phyloP scores from a whole-genome alignment of 2,113 vertebrate genomes.

The Leptobrachium leishanense region DNA sequence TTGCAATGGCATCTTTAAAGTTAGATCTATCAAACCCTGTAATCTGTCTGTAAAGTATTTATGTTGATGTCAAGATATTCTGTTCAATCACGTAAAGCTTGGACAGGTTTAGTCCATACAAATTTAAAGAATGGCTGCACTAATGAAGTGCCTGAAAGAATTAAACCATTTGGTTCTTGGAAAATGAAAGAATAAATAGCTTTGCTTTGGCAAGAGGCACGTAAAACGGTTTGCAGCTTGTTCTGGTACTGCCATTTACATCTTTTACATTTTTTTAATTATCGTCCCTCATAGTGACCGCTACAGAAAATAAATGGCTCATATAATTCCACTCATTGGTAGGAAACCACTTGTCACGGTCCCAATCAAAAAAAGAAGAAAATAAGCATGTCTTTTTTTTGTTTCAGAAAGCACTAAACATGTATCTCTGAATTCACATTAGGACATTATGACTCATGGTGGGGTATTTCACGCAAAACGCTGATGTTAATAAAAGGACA shows the following conservation, averaged over 20 bases:
- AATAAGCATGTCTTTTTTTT: neutral
- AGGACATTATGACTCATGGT: too few relatives aligned
- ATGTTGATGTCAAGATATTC: neutral
- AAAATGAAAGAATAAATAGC: conserved; percentile 54
- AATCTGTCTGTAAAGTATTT: conserved; percentile 1
- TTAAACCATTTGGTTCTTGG: conserved; percentile 63
- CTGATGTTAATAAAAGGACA: too few relatives aligned
- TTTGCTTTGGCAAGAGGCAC: conserved; percentile 58
- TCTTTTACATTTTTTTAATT: conserved; percentile 4
- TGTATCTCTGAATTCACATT: too few relatives aligned
- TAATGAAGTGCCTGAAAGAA: conserved; percentile 56
- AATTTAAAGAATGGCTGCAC: conserved; percentile 9
- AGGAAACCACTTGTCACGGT: conserved; percentile 26
- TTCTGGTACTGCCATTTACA: conserved; percentile 49
- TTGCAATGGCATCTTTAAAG: conserved; percentile 15
- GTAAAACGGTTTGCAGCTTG: conserved; percentile 56
- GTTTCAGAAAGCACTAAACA: too few relatives aligned
- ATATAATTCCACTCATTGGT: neutral
- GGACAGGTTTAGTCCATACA: conserved; percentile 5
- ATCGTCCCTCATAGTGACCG: conserved; percentile 1
- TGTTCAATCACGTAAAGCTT: conserved; percentile 7
- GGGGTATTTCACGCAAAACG: too few relatives aligned
- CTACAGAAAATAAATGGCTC: conserved; percentile 9
- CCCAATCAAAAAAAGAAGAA: conserved; percentile 8
- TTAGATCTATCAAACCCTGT: conserved; percentile 10